A percentile compares a stretch with the other conserved stretches of the same genome.
Evolutionary conservation across 2,113 vertebrate species (phyloP).

Genomic region (Psilopsiagon aurifrons): DNA sequence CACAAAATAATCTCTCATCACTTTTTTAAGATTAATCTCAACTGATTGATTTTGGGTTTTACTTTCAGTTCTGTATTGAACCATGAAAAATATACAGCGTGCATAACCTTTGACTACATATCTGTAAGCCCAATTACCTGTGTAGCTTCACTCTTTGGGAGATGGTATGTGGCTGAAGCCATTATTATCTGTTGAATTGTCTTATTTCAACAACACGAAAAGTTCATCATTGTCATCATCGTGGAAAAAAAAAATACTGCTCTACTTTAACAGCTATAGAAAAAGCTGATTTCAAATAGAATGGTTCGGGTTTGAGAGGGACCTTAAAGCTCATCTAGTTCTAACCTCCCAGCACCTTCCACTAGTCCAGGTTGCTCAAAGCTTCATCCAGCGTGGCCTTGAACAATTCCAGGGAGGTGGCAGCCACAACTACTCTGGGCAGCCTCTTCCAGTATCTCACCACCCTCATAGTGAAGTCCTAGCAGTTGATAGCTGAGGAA

Average conservation of each 20-base stretch:
- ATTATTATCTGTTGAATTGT: neutral
- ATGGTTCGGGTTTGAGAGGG: neutral
- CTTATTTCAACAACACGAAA: neutral
- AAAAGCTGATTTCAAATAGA: neutral
- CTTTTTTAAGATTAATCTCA: neutral
- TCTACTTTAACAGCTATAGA: neutral
- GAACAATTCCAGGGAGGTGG: neutral
- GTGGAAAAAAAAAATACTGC: neutral
- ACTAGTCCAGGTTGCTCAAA: neutral
- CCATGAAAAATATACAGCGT: neutral
- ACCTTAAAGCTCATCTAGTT: neutral
- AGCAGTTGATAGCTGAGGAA: neutral
- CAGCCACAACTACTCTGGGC: neutral
- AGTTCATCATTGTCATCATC: neutral
- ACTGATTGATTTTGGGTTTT: neutral
- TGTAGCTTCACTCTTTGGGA: neutral
- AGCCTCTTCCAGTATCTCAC: neutral
- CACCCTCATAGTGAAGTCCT: neutral
- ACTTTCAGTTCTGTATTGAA: neutral
- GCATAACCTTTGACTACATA: neutral
- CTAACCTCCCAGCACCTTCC: neutral
- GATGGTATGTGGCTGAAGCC: neutral
- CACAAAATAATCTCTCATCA: rapidly evolving
- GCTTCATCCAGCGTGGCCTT: neutral
- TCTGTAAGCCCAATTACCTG: neutral